These are phyloP conservation scores for Listronotus bonariensis DNA, from an alignment of 1,140 invertebrate genomes.

Conservation along the genomic window DNA sequence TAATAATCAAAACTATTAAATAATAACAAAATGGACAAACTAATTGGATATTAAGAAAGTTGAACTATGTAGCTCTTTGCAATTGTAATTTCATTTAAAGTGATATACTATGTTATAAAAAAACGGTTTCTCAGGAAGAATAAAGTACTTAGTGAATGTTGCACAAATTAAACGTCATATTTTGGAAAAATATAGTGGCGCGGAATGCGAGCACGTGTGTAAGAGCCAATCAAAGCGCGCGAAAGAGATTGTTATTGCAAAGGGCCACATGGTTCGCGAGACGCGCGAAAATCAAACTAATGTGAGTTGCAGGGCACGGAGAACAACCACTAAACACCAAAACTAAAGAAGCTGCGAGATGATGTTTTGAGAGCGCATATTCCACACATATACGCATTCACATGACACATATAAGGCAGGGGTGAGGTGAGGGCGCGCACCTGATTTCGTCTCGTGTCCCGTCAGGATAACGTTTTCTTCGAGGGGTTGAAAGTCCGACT, in stretches of 20 bases:
- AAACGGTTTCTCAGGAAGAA: too few relatives aligned
- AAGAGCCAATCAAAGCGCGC: slow-evolving; percentile 31
- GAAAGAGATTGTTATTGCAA: slow-evolving; percentile 38
- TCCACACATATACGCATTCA: slow-evolving; percentile 42
- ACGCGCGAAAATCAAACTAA: slow-evolving; percentile 44
- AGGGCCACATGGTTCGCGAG: slow-evolving; percentile 30
- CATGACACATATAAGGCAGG: slow-evolving; percentile 36
- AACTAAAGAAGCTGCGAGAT: slow-evolving; percentile 34
- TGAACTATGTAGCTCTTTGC: background rate
- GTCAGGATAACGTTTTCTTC: slow-evolving; percentile 49
- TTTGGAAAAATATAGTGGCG: slow-evolving; percentile 4
- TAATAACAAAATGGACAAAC: background rate
- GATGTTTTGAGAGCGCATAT: slow-evolving; percentile 41
- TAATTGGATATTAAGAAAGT: background rate
- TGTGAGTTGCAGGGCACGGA: slow-evolving; percentile 21
- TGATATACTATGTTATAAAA: too few relatives aligned
- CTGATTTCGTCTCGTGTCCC: slow-evolving; percentile 43
- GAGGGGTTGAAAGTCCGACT: slow-evolving; percentile 51
- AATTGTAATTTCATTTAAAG: background rate
- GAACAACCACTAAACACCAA: slow-evolving; percentile 38
- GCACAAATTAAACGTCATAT: background rate
- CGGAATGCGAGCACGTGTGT: slow-evolving; percentile 13
- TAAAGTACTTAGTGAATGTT: too few relatives aligned
- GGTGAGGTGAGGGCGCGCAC: slow-evolving; percentile 41
- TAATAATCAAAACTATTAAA: background rate